Conservation (phyloP, 2,113 vertebrate genomes). For the Phalacrocorax aristotelis region DNA sequence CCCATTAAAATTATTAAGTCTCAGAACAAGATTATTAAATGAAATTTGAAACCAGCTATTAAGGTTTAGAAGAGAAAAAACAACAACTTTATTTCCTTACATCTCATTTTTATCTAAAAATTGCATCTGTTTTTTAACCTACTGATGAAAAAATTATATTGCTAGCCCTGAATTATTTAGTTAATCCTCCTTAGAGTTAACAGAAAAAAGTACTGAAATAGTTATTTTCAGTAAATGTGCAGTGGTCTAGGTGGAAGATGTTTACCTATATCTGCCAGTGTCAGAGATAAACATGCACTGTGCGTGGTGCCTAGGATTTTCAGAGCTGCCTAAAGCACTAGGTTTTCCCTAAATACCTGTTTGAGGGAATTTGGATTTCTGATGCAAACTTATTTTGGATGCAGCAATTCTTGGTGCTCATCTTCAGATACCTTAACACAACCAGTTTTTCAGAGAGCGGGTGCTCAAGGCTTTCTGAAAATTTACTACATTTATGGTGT, state of each 20-base stretch:
- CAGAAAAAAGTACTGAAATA: not conserved
- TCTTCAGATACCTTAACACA: conserved; percentile 51
- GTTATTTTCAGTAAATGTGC: conserved; percentile 52
- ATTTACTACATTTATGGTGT: conserved; percentile 8
- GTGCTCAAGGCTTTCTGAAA: conserved; percentile 47
- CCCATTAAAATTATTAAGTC: not conserved
- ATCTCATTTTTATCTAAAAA: conserved; percentile 23
- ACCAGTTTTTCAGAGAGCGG: conserved; percentile 21
- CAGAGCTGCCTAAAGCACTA: conserved; percentile 27
- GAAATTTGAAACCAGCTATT: conserved; percentile 29
- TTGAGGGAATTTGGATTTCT: conserved; percentile 18
- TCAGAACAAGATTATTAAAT: conserved; percentile 8
- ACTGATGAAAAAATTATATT: not conserved
- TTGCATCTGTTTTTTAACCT: conserved; percentile 10
- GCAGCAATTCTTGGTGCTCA: conserved; percentile 57
- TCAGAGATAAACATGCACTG: conserved; percentile 22
- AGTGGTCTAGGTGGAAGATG: conserved; percentile 36
- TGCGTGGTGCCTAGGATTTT: conserved; percentile 50
- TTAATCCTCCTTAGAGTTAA: conserved; percentile 5
- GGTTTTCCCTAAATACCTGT: not conserved
- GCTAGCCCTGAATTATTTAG: not conserved
- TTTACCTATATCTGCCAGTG: conserved; percentile 51
- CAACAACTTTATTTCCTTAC: not conserved
- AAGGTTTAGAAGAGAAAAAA: not conserved
- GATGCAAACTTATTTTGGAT: conserved; percentile 29